Evolutionary conservation across 2,113 vertebrate genomes (phyloP), one percentile per base, ranked within the genome.

Genomic region (Engystomops pustulosus): DNA sequence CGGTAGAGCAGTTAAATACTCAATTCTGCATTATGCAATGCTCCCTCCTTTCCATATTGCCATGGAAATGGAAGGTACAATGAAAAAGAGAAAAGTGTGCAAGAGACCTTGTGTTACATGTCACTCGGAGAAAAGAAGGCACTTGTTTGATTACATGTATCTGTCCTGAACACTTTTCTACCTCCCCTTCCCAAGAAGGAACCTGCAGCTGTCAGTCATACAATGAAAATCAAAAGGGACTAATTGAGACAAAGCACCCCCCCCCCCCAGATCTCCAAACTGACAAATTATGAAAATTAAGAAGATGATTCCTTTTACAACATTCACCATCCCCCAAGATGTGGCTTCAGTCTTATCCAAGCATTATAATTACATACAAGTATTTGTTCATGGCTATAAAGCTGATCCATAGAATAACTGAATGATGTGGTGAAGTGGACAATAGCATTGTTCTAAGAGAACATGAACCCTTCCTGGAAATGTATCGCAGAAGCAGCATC

Each of bases 51-150:
- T 44, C 45, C 32, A 30, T 5, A 82, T 82, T 82, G 69, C 80
- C 80, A 82, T 82, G 80, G 80, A 53, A 82, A 82, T 82, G 15
- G 51, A 74, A 82, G 69, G 68, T 74, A 82, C 80, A 72, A 53
- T 30, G 80, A 81, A 47, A 30, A 51, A 72, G 23, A 69, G 47
- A 71, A 81, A 38, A 78, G 36, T 45, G 80, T 60, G 27, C 20
- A 82, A 41, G 30, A 72, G 69, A 72, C 80, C 80, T 82, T 72
- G 80, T 60, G 49, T 45, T 72, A 20, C 68, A 44, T 60, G 68
- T 58, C 34, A 58, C 34, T 17, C 3, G 6, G 49, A 58, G 7
- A 23, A 70, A 55, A 68, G 68, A 72, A 41, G 17, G 41, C 32
- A 78, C 72, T 76, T 53, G 17, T 77, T 23, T n/a, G n/a, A n/a